Evolutionary conservation across 2,113 vertebrate species (phyloP), one percentile per base, ranked within the genome.

Genomic region (Lampris megalopsis): DNA sequence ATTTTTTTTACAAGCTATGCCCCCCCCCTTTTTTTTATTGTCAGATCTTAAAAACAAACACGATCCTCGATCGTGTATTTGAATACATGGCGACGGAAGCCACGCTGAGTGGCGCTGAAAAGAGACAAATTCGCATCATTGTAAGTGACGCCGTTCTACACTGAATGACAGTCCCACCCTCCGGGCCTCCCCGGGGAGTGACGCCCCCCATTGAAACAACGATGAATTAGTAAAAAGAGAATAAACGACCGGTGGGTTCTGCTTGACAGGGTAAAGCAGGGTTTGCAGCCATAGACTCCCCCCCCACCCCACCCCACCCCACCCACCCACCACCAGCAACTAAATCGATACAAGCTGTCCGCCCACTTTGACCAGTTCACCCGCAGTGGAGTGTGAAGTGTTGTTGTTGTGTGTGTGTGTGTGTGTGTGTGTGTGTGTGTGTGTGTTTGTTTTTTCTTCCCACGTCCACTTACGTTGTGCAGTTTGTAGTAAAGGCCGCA

Each of bases 401-500:
- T 24, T 24, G 24, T 24, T 0, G 24, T 24, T 24, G 24, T 24
- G n/a, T n/a, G n/a, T n/a, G n/a, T n/a, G n/a, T n/a, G n/a, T n/a
- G n/a, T 24, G 24, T 24, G 24, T 24, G 24, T 24, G 24, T 24
- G 24, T 24, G 24, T 24, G 24, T 24, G 24, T 24, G 24, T 24
- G 24, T 24, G 24, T 24, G 24, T 24, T 24, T 24, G 24, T 47
- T 48, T 61, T 62, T 76, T 5, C 38, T 62, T 68, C 64, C 68
- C 80, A 96, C 98, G 69, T 64, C 68, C 80, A 96, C 98, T 99
- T 93, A 99, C 98, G 91, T 98, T 99, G 96, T 99, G 98, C 86
- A 99, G 95, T 93, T 99, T 99, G 89, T 95, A 99, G 97, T 99
- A 99, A 82, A 99, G 97, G 88, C 98, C 98, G 53, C 98, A 99